Evolutionary conservation across 23 tunicate species (phyloP).

Genomic region (Diplosoma virens): DNA sequence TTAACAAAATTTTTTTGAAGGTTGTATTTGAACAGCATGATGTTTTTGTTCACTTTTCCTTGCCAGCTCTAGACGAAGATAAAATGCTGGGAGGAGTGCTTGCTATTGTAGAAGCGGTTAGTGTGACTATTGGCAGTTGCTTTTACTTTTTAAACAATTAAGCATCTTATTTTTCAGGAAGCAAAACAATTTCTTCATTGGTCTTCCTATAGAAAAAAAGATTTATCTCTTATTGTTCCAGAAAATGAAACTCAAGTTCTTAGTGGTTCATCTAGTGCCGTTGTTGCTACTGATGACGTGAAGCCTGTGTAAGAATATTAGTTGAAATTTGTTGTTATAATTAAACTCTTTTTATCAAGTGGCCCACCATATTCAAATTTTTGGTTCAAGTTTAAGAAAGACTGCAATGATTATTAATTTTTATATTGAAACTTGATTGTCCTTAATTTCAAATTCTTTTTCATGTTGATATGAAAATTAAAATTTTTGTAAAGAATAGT

Average conservation of each 20-base stretch:
- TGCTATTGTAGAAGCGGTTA: constrained; percentile 46
- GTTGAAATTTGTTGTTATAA: too few relatives aligned
- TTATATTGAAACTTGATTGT: too few relatives aligned
- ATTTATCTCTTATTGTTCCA: background rate
- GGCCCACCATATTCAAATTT: too few relatives aligned
- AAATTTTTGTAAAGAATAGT: too few relatives aligned
- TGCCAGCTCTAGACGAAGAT: constrained; percentile 34
- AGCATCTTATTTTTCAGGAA: background rate
- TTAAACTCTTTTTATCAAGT: too few relatives aligned
- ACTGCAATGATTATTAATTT: too few relatives aligned
- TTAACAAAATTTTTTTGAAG: too few relatives aligned
- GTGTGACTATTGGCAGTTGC: background rate
- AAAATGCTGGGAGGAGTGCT: constrained; percentile 46
- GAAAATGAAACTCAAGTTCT: constrained; percentile 36
- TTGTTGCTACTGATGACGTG: constrained; percentile 11
- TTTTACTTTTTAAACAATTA: background rate
- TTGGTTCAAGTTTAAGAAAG: too few relatives aligned
- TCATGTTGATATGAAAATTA: too few relatives aligned
- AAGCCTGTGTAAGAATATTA: background rate
- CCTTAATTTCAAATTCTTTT: too few relatives aligned
- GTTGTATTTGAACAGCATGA: constrained; percentile 51
- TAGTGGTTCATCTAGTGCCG: constrained; percentile 42
- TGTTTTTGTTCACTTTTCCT: constrained; percentile 49
- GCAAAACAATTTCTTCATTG: too few relatives aligned
- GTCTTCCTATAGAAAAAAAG: background rate